Evolutionary conservation across 2,888 invertebrate species (phyloP).

Genomic region (Microctonus brassicae): DNA sequence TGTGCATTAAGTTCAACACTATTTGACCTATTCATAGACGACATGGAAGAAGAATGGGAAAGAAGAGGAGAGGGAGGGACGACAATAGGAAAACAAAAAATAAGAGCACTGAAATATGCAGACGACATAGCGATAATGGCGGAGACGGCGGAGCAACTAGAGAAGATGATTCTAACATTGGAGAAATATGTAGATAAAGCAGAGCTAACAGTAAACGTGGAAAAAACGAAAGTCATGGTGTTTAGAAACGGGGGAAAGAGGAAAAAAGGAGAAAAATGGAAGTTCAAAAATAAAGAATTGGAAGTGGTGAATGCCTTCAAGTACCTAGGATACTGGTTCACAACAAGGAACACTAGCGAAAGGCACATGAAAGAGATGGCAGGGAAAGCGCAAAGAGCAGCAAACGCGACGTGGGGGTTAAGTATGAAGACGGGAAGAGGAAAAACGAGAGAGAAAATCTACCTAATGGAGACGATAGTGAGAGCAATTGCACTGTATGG

Average conservation of each 20-base stretch:
- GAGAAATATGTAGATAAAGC: not conserved
- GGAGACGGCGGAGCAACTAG: not conserved
- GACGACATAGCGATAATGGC: not conserved
- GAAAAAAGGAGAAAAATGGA: not conserved
- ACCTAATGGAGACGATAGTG: not conserved
- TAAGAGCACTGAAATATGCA: not conserved
- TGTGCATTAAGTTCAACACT: slow-evolving; percentile 36
- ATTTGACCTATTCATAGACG: slow-evolving; percentile 37
- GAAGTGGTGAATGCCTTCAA: not conserved
- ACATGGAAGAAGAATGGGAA: slow-evolving; percentile 24
- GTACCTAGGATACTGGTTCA: not conserved
- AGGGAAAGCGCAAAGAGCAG: slow-evolving; percentile 5
- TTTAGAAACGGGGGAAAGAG: not conserved
- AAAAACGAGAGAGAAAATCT: not conserved
- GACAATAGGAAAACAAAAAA: slow-evolving; percentile 14
- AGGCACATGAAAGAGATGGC: not conserved
- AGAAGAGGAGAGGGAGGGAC: slow-evolving; percentile 23
- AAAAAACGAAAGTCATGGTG: not conserved
- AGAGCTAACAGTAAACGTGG: not conserved
- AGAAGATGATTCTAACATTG: not conserved
- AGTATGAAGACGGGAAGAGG: not conserved
- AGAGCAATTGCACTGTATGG: not conserved
- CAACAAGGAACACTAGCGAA: not conserved
- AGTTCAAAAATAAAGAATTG: not conserved
- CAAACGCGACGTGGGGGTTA: not conserved